Evolutionary conservation across 2,888 invertebrate species (phyloP), one percentile per base, ranked within the genome.

Genomic region (Pseudococcus longispinus): DNA sequence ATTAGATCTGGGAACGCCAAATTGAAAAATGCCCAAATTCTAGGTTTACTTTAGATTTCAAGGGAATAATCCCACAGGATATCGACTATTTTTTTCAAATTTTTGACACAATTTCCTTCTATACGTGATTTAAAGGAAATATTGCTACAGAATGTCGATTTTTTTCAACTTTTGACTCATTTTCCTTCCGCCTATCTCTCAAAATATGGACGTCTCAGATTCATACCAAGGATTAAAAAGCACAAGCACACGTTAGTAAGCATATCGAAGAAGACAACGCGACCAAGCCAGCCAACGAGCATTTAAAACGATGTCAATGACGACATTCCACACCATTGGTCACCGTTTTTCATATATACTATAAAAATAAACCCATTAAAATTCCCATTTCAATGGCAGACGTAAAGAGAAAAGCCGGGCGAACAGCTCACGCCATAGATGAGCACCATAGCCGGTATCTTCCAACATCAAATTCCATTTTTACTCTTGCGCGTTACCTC

Each of bases 401-500:
- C 13, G 20, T 80, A 80, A 20, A 74, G 37, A 80, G 4, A 18
- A 20, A 32, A 70, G 29, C 70, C 70, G 29, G 70, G 32, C 15
- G 15, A 29, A 32, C 70, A 70, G 70, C 29, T 70, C 77, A 29
- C 37, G 77, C 77, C 11, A 37, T 20, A 20, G 29, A 42, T 20
- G 77, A 80, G 42, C n/a, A 42, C 77, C 77, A 80, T 20, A 37
- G 77, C 77, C 77, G 42, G 23, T 20, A 29, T 80, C 77, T 42
- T 80, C 37, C 37, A 80, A 80, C 20, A 80, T 80, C 37, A 80
- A 80, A 37, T 13, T 32, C 77, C 32, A 80, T 23, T 80, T 74
- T 80, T 80, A 42, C 20, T 42, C n/a, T 37, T 13, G 77, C 77
- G 42, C 37, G 46, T 94, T 96, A 97, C 96, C 96, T 96, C 92